phyloP scores from a whole-genome alignment of 2,888 invertebrate genomes.

The Pachymerium ferrugineum region DNA sequence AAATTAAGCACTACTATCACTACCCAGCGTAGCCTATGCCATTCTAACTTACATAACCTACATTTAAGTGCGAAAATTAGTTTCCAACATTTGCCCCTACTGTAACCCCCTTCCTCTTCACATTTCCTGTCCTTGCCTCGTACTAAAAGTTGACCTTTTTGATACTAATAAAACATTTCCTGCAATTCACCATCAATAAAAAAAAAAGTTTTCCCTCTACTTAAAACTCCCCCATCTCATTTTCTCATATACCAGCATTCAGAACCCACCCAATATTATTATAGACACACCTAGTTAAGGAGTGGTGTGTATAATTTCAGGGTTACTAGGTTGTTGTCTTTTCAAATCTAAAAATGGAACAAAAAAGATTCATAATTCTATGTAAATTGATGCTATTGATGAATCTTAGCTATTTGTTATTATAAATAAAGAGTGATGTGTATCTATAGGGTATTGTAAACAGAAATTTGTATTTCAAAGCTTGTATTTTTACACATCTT shows the following conservation, averaged over 20 bases:
- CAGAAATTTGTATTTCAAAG: too few relatives aligned
- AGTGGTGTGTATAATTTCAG: neutral
- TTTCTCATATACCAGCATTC: neutral
- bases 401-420: too few relatives aligned
- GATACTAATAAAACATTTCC: conserved; percentile 18
- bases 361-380: too few relatives aligned
- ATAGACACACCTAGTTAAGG: neutral
- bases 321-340: neutral
- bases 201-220: neutral
- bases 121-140: conserved; percentile 1
- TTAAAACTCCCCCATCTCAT: neutral
- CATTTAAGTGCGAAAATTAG: too few relatives aligned
- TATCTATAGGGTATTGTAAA: too few relatives aligned
- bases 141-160: neutral
- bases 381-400: too few relatives aligned
- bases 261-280: neutral
- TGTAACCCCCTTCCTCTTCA: too few relatives aligned
- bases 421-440: too few relatives aligned
- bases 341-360: neutral
- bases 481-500: too few relatives aligned
- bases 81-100: neutral
- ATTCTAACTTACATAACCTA: neutral
- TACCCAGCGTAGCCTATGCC: too few relatives aligned
- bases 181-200: neutral
- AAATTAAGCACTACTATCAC: too few relatives aligned